These are phyloP conservation scores for Columba guinea DNA, from an alignment of 2,797 vertebrate species.

Conservation along the genomic window DNA sequence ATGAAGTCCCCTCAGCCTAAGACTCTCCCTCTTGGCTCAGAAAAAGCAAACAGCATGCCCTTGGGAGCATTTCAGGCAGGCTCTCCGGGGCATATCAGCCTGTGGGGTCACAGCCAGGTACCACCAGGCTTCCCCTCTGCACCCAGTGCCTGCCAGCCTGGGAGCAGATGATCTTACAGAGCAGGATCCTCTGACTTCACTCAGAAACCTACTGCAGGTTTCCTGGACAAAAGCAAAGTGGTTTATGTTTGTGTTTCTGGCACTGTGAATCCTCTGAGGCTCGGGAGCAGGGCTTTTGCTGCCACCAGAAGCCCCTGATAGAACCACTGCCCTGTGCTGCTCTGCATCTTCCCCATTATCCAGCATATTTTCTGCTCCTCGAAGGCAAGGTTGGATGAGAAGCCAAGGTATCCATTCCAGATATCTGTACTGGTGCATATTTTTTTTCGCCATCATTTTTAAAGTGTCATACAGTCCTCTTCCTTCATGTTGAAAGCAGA, in stretches of 20 bases:
- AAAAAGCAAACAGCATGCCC: background rate
- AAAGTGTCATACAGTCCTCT: slow-evolving; percentile 67
- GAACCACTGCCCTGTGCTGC: background rate
- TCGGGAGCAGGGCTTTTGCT: background rate
- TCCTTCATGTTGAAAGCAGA: slow-evolving; percentile 73
- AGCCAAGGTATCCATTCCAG: background rate
- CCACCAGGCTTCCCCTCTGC: background rate
- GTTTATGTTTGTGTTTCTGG: slow-evolving; percentile 37
- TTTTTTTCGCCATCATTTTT: slow-evolving; percentile 57
- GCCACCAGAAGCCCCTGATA: background rate
- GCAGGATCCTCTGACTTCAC: background rate
- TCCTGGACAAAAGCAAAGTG: background rate
- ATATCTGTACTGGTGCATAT: slow-evolving; percentile 28
- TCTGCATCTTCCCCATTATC: background rate
- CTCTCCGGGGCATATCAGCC: background rate
- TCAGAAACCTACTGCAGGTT: background rate
- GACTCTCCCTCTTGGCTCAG: background rate
- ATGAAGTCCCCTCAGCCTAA: background rate
- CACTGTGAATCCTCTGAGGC: background rate
- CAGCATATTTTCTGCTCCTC: slow-evolving; percentile 30
- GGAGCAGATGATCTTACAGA: background rate
- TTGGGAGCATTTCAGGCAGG: background rate
- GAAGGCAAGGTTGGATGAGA: slow-evolving; percentile 37
- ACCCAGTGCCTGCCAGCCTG: background rate
- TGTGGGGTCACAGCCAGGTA: background rate